A percentile compares a stretch with the other conserved stretches of the same genome.
Conservation (phyloP, 2,113 vertebrate genomes). For the Scopus umbretta region DNA sequence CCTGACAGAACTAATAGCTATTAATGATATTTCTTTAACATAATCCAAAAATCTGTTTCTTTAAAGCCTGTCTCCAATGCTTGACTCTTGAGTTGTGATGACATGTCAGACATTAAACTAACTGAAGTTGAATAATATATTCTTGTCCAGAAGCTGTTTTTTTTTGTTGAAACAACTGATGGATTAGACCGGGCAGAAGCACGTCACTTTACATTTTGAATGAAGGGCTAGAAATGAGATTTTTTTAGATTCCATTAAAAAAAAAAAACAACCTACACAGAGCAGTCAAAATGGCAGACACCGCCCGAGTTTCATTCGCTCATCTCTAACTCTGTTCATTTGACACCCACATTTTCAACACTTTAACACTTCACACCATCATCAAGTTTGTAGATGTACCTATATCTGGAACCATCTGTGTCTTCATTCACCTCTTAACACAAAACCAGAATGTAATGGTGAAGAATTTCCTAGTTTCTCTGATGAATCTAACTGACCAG, state of each 20-base stretch:
- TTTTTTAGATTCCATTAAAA: neutral
- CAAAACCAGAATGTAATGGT: neutral
- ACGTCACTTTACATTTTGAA: neutral
- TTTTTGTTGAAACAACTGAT: neutral
- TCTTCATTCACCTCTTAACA: neutral
- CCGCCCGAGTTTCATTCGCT: neutral
- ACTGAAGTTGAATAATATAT: neutral
- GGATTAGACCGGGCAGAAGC: neutral
- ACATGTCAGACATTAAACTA: neutral
- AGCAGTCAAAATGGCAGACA: neutral
- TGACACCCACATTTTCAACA: conserved; percentile 41
- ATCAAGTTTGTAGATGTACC: neutral
- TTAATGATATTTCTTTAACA: neutral
- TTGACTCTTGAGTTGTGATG: neutral
- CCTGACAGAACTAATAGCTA: neutral
- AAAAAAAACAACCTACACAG: neutral
- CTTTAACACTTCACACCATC: neutral
- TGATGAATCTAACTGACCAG: neutral
- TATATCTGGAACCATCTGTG: neutral
- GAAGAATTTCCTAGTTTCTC: neutral
- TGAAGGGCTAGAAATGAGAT: neutral
- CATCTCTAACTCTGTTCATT: neutral
- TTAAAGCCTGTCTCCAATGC: neutral
- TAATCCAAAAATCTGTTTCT: neutral
- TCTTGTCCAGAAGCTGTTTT: neutral